A percentile compares a stretch with the other conserved stretches of the same genome.
Conservation (phyloP, 53 echinoderm and acorn worm genomes). For the Holothuria leucospilota region DNA sequence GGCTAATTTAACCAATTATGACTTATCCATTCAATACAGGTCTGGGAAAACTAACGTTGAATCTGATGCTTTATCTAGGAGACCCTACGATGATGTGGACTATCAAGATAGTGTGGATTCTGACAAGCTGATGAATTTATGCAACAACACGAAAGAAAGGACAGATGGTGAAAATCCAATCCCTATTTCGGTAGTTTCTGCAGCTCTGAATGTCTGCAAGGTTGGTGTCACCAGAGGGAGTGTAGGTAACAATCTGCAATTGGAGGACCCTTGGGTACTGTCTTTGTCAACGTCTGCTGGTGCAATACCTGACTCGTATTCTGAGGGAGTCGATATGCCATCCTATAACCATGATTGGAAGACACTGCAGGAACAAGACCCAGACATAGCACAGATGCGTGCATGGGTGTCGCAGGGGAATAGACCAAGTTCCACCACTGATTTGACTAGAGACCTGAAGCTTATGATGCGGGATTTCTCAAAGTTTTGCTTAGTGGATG, state of each 20-base stretch:
- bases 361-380: conserved; percentile 50
- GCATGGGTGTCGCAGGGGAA: neutral
- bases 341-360: conserved; percentile 41
- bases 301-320: conserved; percentile 38
- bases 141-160: conserved; percentile 11
- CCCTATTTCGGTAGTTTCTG: neutral
- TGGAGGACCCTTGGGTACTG: conserved; percentile 31
- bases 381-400: conserved; percentile 2
- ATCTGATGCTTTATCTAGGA: conserved; percentile 65
- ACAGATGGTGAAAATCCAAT: conserved; percentile 20
- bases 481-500: conserved; percentile 36
- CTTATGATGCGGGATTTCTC: conserved; percentile 23
- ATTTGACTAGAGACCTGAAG: conserved; percentile 1
- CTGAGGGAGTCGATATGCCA: neutral
- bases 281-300: conserved; percentile 44
- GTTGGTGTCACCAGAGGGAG: neutral
- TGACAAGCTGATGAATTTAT: conserved; percentile 27
- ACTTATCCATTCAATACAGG: conserved; percentile 66
- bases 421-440: neutral
- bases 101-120: conserved; percentile 35
- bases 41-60: conserved; percentile 53
- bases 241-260: neutral
- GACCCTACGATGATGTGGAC: neutral
- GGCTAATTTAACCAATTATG: conserved; percentile 56
- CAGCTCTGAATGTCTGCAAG: neutral